A percentile compares a stretch with the other conserved stretches of the same genome.
These are phyloP conservation scores for Himalopsyche japonica DNA, from an alignment of 2,888 invertebrate genomes.

Conservation along the genomic window DNA sequence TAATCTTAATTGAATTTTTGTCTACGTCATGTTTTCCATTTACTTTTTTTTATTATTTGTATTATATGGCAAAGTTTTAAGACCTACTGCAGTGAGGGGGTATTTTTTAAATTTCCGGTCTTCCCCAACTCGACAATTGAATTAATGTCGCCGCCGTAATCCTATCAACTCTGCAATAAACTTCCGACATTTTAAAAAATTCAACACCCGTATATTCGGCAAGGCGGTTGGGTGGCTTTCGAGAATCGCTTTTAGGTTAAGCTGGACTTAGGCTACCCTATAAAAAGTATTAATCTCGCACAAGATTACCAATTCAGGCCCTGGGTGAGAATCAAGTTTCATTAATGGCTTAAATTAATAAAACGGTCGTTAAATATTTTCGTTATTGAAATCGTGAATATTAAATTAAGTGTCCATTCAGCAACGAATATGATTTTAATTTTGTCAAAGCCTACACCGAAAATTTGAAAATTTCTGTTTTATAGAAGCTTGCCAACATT, in stretches of 20 bases:
- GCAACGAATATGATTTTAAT: neutral
- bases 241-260: constrained; percentile 14
- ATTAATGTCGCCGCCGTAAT: neutral
- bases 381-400: no score
- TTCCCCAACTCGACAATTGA: neutral
- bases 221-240: constrained; percentile 2
- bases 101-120: constrained; percentile 2
- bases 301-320: neutral
- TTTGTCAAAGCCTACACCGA: neutral
- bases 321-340: neutral
- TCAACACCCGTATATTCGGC: neutral
- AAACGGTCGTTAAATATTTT: neutral
- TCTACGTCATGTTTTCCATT: neutral
- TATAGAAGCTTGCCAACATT: neutral
- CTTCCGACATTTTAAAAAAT: constrained; percentile 7
- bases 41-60: neutral
- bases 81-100: neutral
- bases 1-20: neutral
- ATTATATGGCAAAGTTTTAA: neutral
- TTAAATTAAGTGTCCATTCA: neutral
- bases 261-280: constrained; percentile 8
- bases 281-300: neutral
- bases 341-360: neutral
- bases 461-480: neutral
- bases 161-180: constrained; percentile 5